Conservation (phyloP, 2,113 vertebrate genomes). For the Cathartes aura region DNA sequence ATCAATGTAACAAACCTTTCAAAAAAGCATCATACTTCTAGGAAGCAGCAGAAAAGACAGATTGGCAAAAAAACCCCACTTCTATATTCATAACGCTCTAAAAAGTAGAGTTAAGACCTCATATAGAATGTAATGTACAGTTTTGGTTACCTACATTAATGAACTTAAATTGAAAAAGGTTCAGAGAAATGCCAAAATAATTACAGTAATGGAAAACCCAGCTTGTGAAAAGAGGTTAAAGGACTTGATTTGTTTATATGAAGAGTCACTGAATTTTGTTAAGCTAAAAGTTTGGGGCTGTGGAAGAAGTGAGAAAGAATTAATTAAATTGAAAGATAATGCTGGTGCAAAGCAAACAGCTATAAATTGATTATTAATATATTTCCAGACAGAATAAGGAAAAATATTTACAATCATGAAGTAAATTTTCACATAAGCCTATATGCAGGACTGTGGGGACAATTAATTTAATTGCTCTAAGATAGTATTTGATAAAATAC, state of each 20-base stretch:
- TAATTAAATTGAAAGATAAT: slow-evolving; percentile 21
- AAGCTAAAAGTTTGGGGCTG: neutral
- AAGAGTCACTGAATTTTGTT: slow-evolving; percentile 7
- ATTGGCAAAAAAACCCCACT: neutral
- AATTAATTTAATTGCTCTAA: neutral
- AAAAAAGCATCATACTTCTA: neutral
- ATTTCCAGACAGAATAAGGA: neutral
- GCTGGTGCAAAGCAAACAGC: neutral
- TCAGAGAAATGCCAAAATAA: slow-evolving; percentile 35
- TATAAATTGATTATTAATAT: neutral
- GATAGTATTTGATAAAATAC: neutral
- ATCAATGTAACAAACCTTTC: neutral
- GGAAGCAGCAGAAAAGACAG: neutral
- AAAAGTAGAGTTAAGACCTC: neutral
- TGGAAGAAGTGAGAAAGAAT: neutral
- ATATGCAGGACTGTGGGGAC: neutral
- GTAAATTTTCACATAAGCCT: neutral
- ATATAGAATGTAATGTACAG: neutral
- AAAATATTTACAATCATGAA: neutral
- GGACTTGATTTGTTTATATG: slow-evolving; percentile 2
- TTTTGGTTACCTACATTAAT: neutral
- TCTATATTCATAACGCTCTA: neutral
- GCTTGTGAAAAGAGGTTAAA: neutral
- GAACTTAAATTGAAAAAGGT: neutral
- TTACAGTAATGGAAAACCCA: slow-evolving; percentile 13